These are phyloP conservation scores for Casuarius casuarius DNA, from an alignment of 2,113 vertebrate genomes.

Conservation along the genomic window DNA sequence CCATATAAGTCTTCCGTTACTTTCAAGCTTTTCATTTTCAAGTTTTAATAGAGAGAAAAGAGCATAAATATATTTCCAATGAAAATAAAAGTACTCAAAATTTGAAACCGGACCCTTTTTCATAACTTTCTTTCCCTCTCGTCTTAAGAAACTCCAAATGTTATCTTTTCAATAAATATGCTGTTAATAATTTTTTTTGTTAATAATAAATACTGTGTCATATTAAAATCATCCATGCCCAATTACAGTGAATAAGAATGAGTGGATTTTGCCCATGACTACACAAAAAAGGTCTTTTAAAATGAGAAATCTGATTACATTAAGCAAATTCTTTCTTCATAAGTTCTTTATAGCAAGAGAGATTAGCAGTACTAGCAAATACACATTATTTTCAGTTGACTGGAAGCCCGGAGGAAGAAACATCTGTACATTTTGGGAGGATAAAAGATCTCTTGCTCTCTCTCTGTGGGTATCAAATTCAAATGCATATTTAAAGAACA, in stretches of 20 bases:
- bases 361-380: background rate
- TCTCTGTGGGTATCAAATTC: background rate
- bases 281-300: background rate
- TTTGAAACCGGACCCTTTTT: background rate
- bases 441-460: background rate
- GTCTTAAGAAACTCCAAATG: background rate
- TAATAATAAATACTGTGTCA: no score
- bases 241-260: background rate
- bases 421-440: background rate
- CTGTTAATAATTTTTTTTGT: no score
- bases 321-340: background rate
- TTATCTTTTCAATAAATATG: background rate
- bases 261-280: background rate
- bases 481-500: background rate
- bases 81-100: background rate
- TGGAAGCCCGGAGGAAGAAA: background rate
- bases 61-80: background rate
- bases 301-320: background rate
- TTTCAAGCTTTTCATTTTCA: background rate
- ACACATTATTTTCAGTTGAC: background rate
- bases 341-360: background rate
- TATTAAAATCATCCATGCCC: background rate
- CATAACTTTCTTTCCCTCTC: background rate
- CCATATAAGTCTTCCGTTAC: fast-evolving
- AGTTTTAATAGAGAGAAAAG: background rate